Base-by-base conservation (phyloP, 2,113 vertebrate genomes). In the Capra hircus region DNA sequence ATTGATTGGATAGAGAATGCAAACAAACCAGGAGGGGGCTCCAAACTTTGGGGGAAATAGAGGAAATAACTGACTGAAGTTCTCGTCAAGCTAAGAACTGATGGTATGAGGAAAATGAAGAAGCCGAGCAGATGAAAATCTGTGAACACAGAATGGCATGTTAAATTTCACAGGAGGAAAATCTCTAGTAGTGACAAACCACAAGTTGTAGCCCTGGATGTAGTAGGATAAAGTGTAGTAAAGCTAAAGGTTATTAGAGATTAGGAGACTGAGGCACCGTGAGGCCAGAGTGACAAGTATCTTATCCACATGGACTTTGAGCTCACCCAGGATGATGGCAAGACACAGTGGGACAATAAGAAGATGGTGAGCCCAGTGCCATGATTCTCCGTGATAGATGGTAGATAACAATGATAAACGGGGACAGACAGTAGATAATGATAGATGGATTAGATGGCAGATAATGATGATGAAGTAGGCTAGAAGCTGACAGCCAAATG, bases 301-400 rank as follows among this genome's bases (percentile, higher is more conserved):
- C 53, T 86, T 91, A 52, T 62, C 81, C 52, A 55, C 7, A 19
- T 84, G 89, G 74, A 96, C 88, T 74, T 17, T 53, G 91, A 93
- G 88, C 67, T 89, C 91, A 59, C 25, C 28, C 2, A 33, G 78
- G n/a, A 67, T 23, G 40, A 62, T 11, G 30, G 52, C 50, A 93
- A 45, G 45, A 60, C 33, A 14, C 11, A 43, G 27, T 15, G 23
- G 30, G 71, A 43, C 13, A 43, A 77, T 77, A 25, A 43, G 71
- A n/a, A 74, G 52, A 62, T 4, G 3, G 27, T 27, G n/a, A 83
- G 50, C 55, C 55, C 8, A 21, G 33, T 33, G 64, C 33, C 62
- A 55, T 13, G 53, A 12, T 78, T 57, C 67, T 84, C 40, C 30
- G 11, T 50, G n/a, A 88, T 10, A 16, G 81, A 62, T 15, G 48